phyloP scores from a whole-genome alignment of 2,888 invertebrate genomes.

The Plemyria rubiginata region DNA sequence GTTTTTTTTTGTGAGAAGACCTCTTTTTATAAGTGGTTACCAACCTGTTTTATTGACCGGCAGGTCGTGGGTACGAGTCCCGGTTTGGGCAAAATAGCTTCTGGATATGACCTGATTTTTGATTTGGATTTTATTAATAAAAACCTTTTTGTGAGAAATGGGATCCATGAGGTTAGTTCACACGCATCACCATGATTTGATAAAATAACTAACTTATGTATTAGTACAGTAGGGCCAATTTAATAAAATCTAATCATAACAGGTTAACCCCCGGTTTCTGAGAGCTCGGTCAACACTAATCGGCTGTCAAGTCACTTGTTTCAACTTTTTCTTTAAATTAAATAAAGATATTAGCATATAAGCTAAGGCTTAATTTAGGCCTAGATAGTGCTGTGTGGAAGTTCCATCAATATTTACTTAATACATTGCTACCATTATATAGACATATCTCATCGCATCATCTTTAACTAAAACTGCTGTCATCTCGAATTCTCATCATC shows the following conservation, averaged over 20 bases:
- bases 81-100: conserved; percentile 8
- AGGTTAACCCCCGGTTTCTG: too few relatives aligned
- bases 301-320: too few relatives aligned
- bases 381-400: too few relatives aligned
- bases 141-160: conserved; percentile 10
- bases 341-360: too few relatives aligned
- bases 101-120: conserved; percentile 17
- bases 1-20: conserved; percentile 15
- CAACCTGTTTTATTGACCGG: conserved; percentile 28
- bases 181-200: neutral
- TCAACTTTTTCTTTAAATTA: too few relatives aligned
- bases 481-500: neutral
- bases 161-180: neutral
- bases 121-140: conserved; percentile 1
- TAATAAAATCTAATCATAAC: too few relatives aligned
- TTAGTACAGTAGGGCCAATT: too few relatives aligned
- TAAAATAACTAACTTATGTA: too few relatives aligned
- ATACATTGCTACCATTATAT: too few relatives aligned
- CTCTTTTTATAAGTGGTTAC: conserved; percentile 4
- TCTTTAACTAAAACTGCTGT: neutral
- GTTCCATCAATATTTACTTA: too few relatives aligned
- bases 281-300: too few relatives aligned
- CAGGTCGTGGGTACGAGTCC: conserved; percentile 28
- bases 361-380: too few relatives aligned
- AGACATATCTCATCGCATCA: neutral